Percentiles rank a stretch among this genome's conserved stretches.
Conservation (phyloP, 2,797 vertebrate genomes). For the Ptychobarbus kaznakovi region DNA sequence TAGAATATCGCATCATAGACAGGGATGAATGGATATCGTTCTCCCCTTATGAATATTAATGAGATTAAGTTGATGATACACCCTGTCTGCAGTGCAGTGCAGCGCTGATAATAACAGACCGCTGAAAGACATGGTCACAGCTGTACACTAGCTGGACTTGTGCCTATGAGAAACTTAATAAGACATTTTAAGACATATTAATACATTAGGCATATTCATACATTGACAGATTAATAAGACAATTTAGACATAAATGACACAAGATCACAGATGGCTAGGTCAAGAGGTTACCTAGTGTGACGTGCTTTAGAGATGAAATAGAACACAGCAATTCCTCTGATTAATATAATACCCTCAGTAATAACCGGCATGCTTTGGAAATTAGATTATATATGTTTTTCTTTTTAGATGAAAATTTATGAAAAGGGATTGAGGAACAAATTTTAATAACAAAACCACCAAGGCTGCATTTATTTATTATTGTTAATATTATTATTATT, state of each 20-base stretch:
- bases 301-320: background rate
- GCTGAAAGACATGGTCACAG: conserved; percentile 25
- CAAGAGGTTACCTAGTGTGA: background rate
- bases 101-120: conserved; percentile 15
- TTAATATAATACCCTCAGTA: background rate
- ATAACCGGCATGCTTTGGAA: background rate
- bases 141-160: conserved; percentile 27
- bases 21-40: conserved; percentile 19
- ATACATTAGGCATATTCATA: no score
- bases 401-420: background rate
- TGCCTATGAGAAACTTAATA: conserved; percentile 1
- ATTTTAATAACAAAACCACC: background rate
- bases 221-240: no score
- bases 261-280: conserved; percentile 33
- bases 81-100: conserved; percentile 17
- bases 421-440: background rate
- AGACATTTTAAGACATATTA: no score
- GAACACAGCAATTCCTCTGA: conserved; percentile 1
- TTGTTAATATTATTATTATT: no score
- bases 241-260: background rate
- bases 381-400: background rate
- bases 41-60: conserved; percentile 38
- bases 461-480: background rate
- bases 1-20: background rate
- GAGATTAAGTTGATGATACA: conserved; percentile 36